Evolutionary conservation across 2,888 invertebrate genomes (phyloP).

Genomic region (Mimumesa dahlbomi): DNA sequence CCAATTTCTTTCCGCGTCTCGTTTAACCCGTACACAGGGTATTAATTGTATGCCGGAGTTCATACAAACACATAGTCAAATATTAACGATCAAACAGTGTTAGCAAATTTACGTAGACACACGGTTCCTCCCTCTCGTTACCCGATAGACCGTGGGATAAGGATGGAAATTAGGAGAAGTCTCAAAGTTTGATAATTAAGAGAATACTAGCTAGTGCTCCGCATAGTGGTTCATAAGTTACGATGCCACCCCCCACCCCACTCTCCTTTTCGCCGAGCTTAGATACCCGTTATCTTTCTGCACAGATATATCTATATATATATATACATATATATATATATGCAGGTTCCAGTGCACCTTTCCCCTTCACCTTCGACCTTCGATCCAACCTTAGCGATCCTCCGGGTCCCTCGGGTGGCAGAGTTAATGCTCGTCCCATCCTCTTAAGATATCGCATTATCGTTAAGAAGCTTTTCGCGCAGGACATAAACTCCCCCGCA

Average conservation of each 20-base stretch:
- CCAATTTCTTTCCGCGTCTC: no score
- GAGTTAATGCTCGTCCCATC: constrained; percentile 62
- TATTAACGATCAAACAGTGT: no score
- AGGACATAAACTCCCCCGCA: constrained; percentile 65
- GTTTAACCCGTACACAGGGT: no score
- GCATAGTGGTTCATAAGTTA: constrained; percentile 62
- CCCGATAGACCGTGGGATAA: constrained; percentile 40
- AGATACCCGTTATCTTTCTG: constrained; percentile 46
- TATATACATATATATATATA: no score
- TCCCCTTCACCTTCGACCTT: constrained; percentile 43
- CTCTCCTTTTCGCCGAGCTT: constrained; percentile 37
- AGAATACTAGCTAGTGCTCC: constrained; percentile 59
- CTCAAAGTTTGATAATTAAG: constrained; percentile 72
- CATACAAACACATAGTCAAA: no score
- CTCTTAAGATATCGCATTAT: constrained; percentile 72
- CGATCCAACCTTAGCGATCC: constrained; percentile 46
- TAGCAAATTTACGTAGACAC: constrained; percentile 20
- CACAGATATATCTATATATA: no score
- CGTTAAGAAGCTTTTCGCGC: constrained; percentile 70
- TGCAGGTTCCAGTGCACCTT: neutral
- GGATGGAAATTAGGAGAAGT: constrained; percentile 62
- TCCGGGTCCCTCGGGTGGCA: constrained; percentile 29
- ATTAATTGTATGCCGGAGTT: no score
- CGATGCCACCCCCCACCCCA: constrained; percentile 36
- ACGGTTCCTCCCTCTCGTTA: constrained; percentile 30